Percentiles rank a stretch among this genome's conserved stretches.
phyloP scores from a whole-genome alignment of 2,888 invertebrate species.

The Agrenia bidenticulata region DNA sequence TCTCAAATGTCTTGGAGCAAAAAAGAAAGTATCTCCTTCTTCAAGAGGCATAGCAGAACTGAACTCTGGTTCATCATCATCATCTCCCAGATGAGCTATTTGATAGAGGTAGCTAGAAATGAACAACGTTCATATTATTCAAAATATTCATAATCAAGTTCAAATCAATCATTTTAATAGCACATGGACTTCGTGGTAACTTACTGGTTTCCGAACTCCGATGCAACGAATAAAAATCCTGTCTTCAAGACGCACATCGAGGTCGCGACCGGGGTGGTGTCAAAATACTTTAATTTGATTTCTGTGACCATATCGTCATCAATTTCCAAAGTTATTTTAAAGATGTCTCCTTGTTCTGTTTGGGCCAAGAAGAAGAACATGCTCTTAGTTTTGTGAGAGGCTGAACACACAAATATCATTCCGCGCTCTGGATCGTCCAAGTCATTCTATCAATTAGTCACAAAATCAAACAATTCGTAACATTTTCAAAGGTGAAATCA shows the following conservation, averaged over 20 bases:
- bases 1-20: constrained; percentile 87
- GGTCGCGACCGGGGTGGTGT: constrained; percentile 95
- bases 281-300: constrained; percentile 98
- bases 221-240: constrained; percentile 96
- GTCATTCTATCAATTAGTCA: constrained; percentile 69
- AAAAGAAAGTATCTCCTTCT: constrained; percentile 99
- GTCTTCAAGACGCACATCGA: constrained; percentile 98
- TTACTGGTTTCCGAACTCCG: constrained; percentile 99
- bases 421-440: constrained; percentile 98
- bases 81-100: constrained; percentile 98
- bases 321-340: constrained; percentile 94
- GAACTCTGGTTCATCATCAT: constrained; percentile 98
- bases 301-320: constrained; percentile 98
- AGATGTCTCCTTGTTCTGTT: constrained; percentile 97
- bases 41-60: constrained; percentile 97
- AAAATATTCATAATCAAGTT: neutral
- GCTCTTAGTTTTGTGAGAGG: constrained; percentile 98
- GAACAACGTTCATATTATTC: constrained; percentile 34
- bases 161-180: neutral
- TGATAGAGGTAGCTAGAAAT: constrained; percentile 86
- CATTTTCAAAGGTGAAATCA: constrained; percentile 4
- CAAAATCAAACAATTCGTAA: constrained; percentile 11
- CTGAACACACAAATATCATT: constrained; percentile 98
- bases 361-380: constrained; percentile 99
- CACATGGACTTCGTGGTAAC: constrained; percentile 59